Evolutionary conservation across 2,888 invertebrate species (phyloP).

Genomic region (Agonopterix alstromeriana): DNA sequence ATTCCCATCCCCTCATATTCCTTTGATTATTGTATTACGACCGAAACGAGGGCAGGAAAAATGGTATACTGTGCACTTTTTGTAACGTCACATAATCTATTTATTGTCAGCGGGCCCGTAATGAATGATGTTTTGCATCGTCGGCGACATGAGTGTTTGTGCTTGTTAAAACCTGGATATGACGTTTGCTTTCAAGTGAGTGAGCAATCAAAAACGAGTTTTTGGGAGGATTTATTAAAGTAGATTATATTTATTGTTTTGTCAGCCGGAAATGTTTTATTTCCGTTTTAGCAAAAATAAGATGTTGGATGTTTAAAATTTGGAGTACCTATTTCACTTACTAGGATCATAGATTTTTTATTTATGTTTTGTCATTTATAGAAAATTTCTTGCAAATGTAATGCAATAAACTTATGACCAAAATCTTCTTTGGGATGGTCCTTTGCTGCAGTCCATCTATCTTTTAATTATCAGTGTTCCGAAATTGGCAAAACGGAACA

Average conservation of each 20-base stretch:
- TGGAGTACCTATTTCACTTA: too few relatives aligned
- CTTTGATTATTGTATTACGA: conserved; percentile 72
- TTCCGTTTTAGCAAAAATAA: too few relatives aligned
- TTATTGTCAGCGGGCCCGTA: conserved; percentile 61
- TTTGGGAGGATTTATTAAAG: conserved; percentile 17
- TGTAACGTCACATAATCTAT: conserved; percentile 63
- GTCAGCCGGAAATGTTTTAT: background rate
- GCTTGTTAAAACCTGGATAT: conserved; percentile 50
- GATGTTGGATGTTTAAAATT: too few relatives aligned
- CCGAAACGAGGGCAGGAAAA: conserved; percentile 50
- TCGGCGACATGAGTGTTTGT: conserved; percentile 50
- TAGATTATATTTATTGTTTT: background rate
- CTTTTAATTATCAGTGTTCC: too few relatives aligned
- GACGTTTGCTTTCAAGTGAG: conserved; percentile 44
- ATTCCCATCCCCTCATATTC: conserved; percentile 62
- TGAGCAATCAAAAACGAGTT: conserved; percentile 49
- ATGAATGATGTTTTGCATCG: conserved; percentile 68
- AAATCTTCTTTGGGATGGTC: too few relatives aligned
- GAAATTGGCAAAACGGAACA: too few relatives aligned
- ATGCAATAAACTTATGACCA: too few relatives aligned
- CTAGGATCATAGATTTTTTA: too few relatives aligned
- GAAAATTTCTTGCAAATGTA: too few relatives aligned
- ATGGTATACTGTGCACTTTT: conserved; percentile 51
- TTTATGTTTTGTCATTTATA: too few relatives aligned
- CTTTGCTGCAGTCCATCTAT: too few relatives aligned